A percentile compares a stretch with the other conserved stretches of the same genome.
phyloP scores from a whole-genome alignment of 2,797 vertebrate genomes.

The Rhabdophis nuchalis region DNA sequence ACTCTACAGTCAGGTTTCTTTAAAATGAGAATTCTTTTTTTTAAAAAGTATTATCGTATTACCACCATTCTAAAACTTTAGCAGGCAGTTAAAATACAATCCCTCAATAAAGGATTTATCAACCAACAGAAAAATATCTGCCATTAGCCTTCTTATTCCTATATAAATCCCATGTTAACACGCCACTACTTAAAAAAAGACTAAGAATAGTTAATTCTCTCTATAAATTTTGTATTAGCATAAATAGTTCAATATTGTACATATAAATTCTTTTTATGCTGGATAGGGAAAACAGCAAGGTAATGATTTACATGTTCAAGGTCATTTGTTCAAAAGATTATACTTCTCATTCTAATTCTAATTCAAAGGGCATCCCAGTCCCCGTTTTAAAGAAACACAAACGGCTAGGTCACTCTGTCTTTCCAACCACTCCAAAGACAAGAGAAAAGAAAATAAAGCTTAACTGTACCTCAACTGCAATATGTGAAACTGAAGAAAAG shows the following conservation, averaged over 20 bases:
- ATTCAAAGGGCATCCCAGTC: not conserved
- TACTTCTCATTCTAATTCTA: not conserved
- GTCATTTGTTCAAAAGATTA: not conserved
- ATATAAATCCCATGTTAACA: not conserved
- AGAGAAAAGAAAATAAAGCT: not conserved
- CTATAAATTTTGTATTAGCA: not conserved
- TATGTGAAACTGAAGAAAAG: not conserved
- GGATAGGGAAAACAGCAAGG: not conserved
- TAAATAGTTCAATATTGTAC: not conserved
- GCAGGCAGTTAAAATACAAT: not conserved
- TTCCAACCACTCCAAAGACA: not conserved
- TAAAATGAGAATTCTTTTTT: slow-evolving; percentile 4
- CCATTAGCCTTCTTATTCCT: not conserved
- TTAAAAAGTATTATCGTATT: not conserved
- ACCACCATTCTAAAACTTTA: not conserved
- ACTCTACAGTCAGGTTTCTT: slow-evolving; percentile 4
- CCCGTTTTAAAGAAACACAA: not conserved
- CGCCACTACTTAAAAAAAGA: not conserved
- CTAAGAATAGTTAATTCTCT: not conserved
- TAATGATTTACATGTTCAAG: slow-evolving; percentile 7
- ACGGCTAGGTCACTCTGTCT: not conserved
- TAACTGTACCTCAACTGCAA: not conserved
- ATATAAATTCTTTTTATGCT: not conserved
- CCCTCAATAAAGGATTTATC: slow-evolving; percentile 12
- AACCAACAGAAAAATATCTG: not conserved